phyloP scores from a whole-genome alignment of 2,888 invertebrate species.

The Heliconius ismenius region DNA sequence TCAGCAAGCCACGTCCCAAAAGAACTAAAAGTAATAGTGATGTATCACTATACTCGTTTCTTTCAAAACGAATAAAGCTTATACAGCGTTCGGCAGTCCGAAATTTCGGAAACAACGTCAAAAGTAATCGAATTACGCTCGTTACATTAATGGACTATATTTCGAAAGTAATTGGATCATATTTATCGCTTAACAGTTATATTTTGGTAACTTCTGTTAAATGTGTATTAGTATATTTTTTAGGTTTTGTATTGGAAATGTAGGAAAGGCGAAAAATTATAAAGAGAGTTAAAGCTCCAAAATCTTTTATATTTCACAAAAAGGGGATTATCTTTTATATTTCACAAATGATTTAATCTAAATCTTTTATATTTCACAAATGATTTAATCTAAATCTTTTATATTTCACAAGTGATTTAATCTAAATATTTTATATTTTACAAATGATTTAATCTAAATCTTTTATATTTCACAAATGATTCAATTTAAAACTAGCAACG shows the following conservation, averaged over 20 bases:
- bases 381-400: too few relatives aligned
- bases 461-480: neutral
- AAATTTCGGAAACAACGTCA: constrained; percentile 18
- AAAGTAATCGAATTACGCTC: constrained; percentile 30
- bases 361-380: too few relatives aligned
- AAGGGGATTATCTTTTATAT: neutral
- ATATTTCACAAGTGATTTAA: too few relatives aligned
- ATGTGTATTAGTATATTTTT: neutral
- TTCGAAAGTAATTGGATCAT: constrained; percentile 8
- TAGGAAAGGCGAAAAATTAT: neutral
- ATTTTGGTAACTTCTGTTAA: neutral
- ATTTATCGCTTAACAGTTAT: neutral
- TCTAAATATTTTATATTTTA: too few relatives aligned
- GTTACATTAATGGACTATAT: constrained; percentile 28
- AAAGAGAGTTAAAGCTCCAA: neutral
- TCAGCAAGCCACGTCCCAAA: neutral
- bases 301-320: neutral
- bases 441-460: too few relatives aligned
- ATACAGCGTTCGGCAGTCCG: constrained; percentile 1
- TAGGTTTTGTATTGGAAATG: neutral
- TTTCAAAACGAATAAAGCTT: neutral
- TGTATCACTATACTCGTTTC: neutral
- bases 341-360: too few relatives aligned
- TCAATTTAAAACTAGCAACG: too few relatives aligned
- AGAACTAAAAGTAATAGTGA: neutral